Evolutionary conservation across 2,888 invertebrate genomes (phyloP), one percentile per base, ranked within the genome.

Genomic region (Ormia ochracea): DNA sequence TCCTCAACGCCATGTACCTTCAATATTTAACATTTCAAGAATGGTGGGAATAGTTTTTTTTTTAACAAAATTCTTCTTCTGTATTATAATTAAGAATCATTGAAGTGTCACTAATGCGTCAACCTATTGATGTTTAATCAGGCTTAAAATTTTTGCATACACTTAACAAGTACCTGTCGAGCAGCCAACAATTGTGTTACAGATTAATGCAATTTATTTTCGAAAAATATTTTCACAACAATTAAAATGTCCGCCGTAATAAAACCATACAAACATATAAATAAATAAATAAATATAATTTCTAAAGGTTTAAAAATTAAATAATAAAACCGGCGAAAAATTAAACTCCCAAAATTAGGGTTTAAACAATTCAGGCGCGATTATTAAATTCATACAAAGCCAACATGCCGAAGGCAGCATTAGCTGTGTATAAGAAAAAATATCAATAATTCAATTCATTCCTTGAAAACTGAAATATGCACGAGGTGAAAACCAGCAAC

Each of bases 281-380:
- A 68, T 21, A 54, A 31, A 61, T 7, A 73, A 33, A 31, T 26
- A 31, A 45, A 43, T 4, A 36, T 26, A 33, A 56, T 31, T 65
- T 43, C 41, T 56, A 63, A 45, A 52, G 50, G 38, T 41, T 56
- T 43, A 12, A 4, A 17, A 68, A 31, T 77, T 68, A 77, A 78
- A 72, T 52, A 70, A 65, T 41, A 14, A 69, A 81, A 38, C 50
- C 17, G 69, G 66, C 28, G 68, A 31, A 74, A 85, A 85, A 63
- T 31, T 12, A 21, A 66, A 54, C 66, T 61, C 72, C 31, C 9
- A 41, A 77, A 82, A 81, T 85, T 85, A 84, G 86, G 78, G 80
- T 81, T 84, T 83, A 85, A 87, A 86, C 86, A 87, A 85, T 85
- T 86, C 83, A 86, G 86, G 87, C 85, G 87, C 85, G 86, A 86